These are phyloP conservation scores for Porites rus DNA, from an alignment of 92 coral and sea anemone species.

Conservation along the genomic window DNA sequence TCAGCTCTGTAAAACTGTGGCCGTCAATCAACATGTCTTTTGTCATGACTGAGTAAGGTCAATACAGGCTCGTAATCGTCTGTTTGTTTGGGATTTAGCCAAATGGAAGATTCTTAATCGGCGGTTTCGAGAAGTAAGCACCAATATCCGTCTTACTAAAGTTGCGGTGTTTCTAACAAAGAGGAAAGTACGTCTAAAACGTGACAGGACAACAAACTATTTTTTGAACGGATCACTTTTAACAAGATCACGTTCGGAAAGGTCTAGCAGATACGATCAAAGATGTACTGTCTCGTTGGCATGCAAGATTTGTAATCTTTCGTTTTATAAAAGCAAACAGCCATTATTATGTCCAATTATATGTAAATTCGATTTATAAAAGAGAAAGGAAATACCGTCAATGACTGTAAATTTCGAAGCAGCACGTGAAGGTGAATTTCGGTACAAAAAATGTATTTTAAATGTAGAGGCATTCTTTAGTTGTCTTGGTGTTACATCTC, in stretches of 20 bases:
- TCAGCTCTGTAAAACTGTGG: background rate
- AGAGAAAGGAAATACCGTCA: background rate
- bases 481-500: background rate
- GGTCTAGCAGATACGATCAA: background rate
- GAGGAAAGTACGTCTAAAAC: background rate
- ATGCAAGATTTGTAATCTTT: background rate
- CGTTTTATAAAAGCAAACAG: background rate
- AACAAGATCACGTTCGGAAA: slow-evolving; percentile 2
- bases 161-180: background rate
- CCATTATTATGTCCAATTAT: slow-evolving; percentile 13
- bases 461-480: background rate
- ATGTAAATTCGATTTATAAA: background rate
- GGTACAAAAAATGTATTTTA: background rate
- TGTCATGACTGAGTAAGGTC: slow-evolving; percentile 17
- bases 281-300: background rate
- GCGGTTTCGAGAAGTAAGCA: background rate
- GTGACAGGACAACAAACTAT: background rate
- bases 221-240: background rate
- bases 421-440: background rate
- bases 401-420: background rate
- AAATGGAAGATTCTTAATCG: slow-evolving; percentile 26
- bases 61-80: background rate
- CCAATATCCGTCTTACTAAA: slow-evolving; percentile 19
- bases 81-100: slow-evolving; percentile 27
- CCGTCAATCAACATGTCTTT: slow-evolving; percentile 28